Conservation (phyloP, 2,113 vertebrate genomes). For the Nothobranchius kuhntae region DNA sequence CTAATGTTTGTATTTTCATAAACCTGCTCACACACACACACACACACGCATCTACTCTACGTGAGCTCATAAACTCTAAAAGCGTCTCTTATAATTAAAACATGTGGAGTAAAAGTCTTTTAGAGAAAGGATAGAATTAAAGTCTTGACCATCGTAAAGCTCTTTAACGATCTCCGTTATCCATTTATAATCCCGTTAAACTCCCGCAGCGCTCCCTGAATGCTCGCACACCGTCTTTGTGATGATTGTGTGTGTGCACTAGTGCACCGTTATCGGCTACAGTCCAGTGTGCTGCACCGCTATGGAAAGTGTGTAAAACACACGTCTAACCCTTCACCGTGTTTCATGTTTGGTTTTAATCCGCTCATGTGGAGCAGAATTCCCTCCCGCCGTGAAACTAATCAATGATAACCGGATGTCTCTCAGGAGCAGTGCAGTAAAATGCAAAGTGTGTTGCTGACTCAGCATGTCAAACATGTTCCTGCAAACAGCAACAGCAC, state of each 20-base stretch:
- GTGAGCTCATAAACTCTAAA: too few species aligned
- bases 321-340: conserved; percentile 12
- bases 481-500: neutral
- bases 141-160: too few species aligned
- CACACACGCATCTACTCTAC: too few species aligned
- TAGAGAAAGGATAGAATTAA: too few species aligned
- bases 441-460: conserved; percentile 12
- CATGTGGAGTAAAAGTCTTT: too few species aligned
- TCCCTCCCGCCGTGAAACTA: neutral
- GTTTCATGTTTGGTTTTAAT: conserved; percentile 14
- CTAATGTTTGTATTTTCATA: too few species aligned
- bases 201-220: neutral
- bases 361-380: neutral
- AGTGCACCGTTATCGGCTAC: conserved; percentile 2
- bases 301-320: neutral
- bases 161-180: too few species aligned
- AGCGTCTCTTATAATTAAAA: too few species aligned
- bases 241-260: neutral
- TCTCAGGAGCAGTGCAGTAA: conserved; percentile 14
- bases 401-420: conserved; percentile 34
- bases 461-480: conserved; percentile 1
- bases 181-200: too few species aligned
- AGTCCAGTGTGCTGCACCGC: conserved; percentile 6
- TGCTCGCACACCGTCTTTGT: conserved; percentile 1
- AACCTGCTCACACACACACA: too few species aligned